Conservation (phyloP, 2,113 vertebrate genomes). For the Ondatra zibethicus region DNA sequence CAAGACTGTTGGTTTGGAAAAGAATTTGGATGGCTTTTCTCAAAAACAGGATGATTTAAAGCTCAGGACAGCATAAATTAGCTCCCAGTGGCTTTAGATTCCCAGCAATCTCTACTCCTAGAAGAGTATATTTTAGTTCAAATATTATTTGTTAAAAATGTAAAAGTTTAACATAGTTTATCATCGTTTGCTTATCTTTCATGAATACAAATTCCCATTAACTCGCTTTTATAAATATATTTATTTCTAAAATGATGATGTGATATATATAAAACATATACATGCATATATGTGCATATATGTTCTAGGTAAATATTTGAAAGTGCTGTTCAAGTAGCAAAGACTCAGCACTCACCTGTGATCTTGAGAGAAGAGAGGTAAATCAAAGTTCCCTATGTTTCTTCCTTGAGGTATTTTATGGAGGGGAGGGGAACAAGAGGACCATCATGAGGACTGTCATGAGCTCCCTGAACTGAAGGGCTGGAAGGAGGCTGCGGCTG, state of each 20-base stretch:
- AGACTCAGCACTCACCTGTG: not conserved
- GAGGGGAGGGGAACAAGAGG: not conserved
- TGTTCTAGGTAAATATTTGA: not conserved
- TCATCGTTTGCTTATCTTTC: conserved; percentile 43
- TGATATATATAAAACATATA: too few species aligned
- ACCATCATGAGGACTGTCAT: not conserved
- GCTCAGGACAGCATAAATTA: conserved; percentile 8
- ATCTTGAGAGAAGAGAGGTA: not conserved
- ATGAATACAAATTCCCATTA: not conserved
- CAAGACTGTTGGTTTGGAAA: conserved; percentile 56
- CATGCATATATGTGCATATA: too few species aligned
- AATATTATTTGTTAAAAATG: not conserved
- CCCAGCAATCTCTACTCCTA: not conserved
- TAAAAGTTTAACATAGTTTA: conserved; percentile 16
- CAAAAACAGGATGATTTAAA: conserved; percentile 69
- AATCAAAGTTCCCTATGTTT: not conserved
- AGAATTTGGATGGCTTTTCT: conserved; percentile 64
- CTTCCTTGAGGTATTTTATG: not conserved
- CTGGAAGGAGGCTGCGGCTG: not conserved
- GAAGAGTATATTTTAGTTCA: conserved; percentile 36
- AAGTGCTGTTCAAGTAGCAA: not conserved
- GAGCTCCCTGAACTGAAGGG: not conserved
- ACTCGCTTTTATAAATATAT: not conserved
- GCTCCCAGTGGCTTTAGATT: conserved; percentile 35
- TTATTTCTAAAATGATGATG: conserved; percentile 21